Evolutionary conservation across 1,140 invertebrate genomes (phyloP), one percentile per base, ranked within the genome.

Genomic region (Cyphomyrmex costatus): DNA sequence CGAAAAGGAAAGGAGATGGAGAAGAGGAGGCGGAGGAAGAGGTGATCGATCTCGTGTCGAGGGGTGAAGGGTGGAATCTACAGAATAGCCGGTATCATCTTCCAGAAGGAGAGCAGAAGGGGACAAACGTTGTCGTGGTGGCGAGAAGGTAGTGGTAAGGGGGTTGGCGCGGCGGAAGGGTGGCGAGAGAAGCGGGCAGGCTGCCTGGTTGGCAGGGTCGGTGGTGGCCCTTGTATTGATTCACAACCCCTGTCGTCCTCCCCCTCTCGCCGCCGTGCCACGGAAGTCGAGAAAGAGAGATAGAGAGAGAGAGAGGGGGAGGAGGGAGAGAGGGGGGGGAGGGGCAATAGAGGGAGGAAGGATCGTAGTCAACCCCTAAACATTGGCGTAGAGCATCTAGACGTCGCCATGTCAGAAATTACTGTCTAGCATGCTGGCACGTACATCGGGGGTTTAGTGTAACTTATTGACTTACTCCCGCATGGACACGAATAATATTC

Each of bases 191-290:
- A 83, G 79, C 68, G 36, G 66, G 53, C 77, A 36, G 74, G 83
- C 58, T 36, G 77, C 61, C 85, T 46, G 89, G 86, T 73, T 91
- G 85, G 83, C 89, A 87, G 90, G 84, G 91, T 86, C 86, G 91
- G 88, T 91, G 91, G 91, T 92, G 86, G 93, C 91, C 92, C 92
- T 94, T 92, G 92, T 94, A 94, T 94, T 93, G 93, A 93, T 93
- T 93, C 92, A 93, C 92, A 92, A 90, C 88, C 92, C 89, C 92
- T 85, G 79, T 91, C 78, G 63, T 86, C 68, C 60, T 90, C 86
- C 86, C 86, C 86, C 91, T 92, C 89, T 91, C 89, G 63, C 66
- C 78, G 56, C 74, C 36, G 58, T 49, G 46, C 33, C 63, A 49
- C 53, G 56, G 36, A 82, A 70, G 53, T 63, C 85, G 65, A 51